Conservation (phyloP, 2,888 invertebrate genomes). For the Mythimna impura region DNA sequence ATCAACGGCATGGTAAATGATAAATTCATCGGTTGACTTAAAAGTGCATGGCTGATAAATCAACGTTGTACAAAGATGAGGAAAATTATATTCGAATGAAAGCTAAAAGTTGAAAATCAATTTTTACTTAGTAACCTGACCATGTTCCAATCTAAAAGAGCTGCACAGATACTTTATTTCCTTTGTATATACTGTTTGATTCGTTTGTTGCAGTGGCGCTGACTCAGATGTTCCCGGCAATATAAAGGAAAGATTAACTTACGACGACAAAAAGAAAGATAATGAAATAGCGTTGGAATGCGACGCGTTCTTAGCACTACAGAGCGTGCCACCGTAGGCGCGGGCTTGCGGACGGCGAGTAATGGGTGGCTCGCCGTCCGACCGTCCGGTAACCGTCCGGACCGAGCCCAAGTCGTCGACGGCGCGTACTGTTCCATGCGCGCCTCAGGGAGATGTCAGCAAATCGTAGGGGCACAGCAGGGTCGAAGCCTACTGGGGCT, state of each 20-base stretch:
- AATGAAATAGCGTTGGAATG: conserved; percentile 21
- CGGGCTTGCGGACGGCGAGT: too few relatives aligned
- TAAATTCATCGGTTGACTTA: too few relatives aligned
- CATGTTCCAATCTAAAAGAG: conserved; percentile 17
- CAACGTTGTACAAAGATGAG: background rate
- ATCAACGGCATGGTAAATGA: too few relatives aligned
- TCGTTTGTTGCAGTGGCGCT: conserved; percentile 25
- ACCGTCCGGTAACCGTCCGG: too few relatives aligned
- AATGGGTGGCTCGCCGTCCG: too few relatives aligned
- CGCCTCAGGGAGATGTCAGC: too few relatives aligned
- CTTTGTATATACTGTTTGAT: conserved; percentile 24
- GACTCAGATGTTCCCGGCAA: conserved; percentile 13
- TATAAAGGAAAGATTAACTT: conserved; percentile 43
- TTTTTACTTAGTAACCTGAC: conserved; percentile 10
- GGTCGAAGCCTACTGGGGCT: too few relatives aligned
- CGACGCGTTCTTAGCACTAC: conserved; percentile 20
- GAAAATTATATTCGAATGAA: background rate
- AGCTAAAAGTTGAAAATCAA: background rate
- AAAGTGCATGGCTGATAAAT: background rate
- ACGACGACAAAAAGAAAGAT: conserved; percentile 36
- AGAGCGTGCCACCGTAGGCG: too few relatives aligned
- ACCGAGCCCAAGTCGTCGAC: too few relatives aligned
- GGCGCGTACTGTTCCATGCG: too few relatives aligned
- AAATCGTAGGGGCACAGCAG: too few relatives aligned
- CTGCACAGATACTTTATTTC: conserved; percentile 40